A percentile compares a stretch with the other conserved stretches of the same genome.
Evolutionary conservation across 2,888 invertebrate species (phyloP).

Genomic region (Trachelus troglodyta): DNA sequence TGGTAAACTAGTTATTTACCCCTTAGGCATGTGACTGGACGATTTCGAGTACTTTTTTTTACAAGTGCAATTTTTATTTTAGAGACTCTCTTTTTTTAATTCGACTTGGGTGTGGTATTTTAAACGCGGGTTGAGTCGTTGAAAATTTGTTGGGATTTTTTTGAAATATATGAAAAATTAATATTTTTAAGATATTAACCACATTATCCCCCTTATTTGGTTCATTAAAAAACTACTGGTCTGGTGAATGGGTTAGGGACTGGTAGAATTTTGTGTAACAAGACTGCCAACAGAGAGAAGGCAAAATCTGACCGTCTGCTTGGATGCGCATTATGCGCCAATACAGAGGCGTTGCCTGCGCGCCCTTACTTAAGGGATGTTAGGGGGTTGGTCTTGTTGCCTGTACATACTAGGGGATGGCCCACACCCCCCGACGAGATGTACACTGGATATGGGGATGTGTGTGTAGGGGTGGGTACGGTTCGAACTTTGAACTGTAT

Average conservation of each 20-base stretch:
- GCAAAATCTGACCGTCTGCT: slow-evolving; percentile 5
- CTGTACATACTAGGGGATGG: neutral
- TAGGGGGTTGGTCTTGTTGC: neutral
- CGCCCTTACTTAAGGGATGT: slow-evolving; percentile 8
- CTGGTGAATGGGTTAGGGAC: neutral
- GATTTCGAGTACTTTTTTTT: neutral
- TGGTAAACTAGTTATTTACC: neutral
- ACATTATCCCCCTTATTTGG: too few species aligned
- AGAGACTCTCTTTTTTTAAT: neutral
- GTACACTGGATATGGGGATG: neutral
- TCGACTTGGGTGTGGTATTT: neutral
- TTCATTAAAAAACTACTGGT: neutral
- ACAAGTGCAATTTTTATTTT: neutral
- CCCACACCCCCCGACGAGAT: neutral
- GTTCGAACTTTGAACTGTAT: neutral
- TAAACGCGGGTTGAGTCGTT: slow-evolving; percentile 18
- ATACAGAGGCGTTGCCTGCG: slow-evolving; percentile 3
- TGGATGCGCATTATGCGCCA: slow-evolving; percentile 16
- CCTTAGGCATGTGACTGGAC: neutral
- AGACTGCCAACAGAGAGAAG: slow-evolving; percentile 41
- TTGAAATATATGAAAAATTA: neutral
- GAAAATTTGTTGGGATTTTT: slow-evolving; percentile 14
- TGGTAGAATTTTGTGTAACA: slow-evolving; percentile 45
- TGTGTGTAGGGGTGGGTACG: neutral
- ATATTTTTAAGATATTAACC: neutral